Base-by-base conservation (phyloP, 2,797 vertebrate genomes). In the Sorex maritimensis region DNA sequence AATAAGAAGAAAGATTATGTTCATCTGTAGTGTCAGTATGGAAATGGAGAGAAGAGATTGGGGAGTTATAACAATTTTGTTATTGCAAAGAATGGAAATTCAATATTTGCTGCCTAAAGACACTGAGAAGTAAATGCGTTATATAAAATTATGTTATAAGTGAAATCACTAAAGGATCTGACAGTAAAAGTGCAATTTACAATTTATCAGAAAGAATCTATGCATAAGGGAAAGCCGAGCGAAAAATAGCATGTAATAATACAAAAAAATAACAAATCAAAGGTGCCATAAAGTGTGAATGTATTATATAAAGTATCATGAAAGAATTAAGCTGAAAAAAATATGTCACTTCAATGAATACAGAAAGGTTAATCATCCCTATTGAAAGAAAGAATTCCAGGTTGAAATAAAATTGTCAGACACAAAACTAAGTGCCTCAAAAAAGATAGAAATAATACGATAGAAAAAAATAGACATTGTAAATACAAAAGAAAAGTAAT, bases 161-260 rank as follows among this genome's bases (percentile, higher is more conserved):
- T 24, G 13, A 77, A 79, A 82, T 88, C 67, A 82, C 30, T 88
- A 65, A 86, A 88, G 58, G 41, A 90, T 78, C 12, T 67, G 23
- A 75, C 77, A 90, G 80, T 71, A 90, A 49, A 46, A 2, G 2
- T 26, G 6, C 24, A 44, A 75, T 4, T 61, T 91, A 38, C 9
- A 83, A 72, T 58, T 81, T 83, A 83, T 58, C 26, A 89, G 23
- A 92, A 81, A 80, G 34, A 91, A 89, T n/a, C 10, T 44, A 87
- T 1, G 81, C 0, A 79, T 0, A 91, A 73, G 65, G 78, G 11
- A 73, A 81, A 94, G 34, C 19, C 19, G 46, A 80, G 6, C 55
- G 0, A 71, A 46, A 23, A 72, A n/a, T 21, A 44, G 2, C 46
- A 46, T 75, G 61, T 44, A 81, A 38, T 65, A 91, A 77, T 21